phyloP scores from a whole-genome alignment of 2,113 vertebrate genomes.

The Morone chrysops region DNA sequence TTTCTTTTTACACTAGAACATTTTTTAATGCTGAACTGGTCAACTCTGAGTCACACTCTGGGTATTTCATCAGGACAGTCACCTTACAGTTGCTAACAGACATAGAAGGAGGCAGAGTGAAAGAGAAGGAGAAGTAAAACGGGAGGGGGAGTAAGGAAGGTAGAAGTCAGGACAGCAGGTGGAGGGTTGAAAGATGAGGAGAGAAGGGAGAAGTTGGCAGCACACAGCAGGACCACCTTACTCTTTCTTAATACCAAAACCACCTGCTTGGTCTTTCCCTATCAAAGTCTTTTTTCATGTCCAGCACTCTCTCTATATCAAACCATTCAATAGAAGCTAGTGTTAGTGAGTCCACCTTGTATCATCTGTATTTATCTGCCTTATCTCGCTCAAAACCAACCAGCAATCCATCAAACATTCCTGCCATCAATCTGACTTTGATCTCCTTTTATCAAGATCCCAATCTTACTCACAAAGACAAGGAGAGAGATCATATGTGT shows the following conservation, averaged over 20 bases:
- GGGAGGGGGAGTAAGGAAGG: neutral
- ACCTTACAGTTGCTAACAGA: conserved; percentile 44
- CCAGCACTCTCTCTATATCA: conserved; percentile 6
- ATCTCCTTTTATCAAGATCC: conserved; percentile 29
- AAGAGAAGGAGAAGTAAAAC: conserved; percentile 25
- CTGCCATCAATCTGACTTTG: conserved; percentile 39
- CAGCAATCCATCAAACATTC: conserved; percentile 31
- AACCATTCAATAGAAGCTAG: conserved; percentile 6
- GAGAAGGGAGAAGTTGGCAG: conserved; percentile 41
- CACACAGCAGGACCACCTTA: conserved; percentile 28
- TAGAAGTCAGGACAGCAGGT: conserved; percentile 24
- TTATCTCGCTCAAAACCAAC: conserved; percentile 15
- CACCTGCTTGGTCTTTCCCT: conserved; percentile 43
- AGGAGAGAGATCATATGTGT: neutral
- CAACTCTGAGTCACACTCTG: conserved; percentile 39
- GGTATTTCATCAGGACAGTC: conserved; percentile 60
- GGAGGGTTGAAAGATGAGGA: conserved; percentile 39
- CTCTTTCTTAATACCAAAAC: conserved; percentile 38
- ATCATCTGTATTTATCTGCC: conserved; percentile 22
- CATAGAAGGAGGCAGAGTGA: conserved; percentile 15
- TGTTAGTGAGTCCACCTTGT: conserved; percentile 20
- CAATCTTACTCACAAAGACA: conserved; percentile 16
- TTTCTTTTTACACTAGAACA: neutral
- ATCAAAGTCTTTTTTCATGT: conserved; percentile 16
- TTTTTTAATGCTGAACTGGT: conserved; percentile 55